Percentiles rank a stretch among this genome's conserved stretches.
phyloP scores from a whole-genome alignment of 2,797 vertebrate species.

The Takifugu ocellatus region DNA sequence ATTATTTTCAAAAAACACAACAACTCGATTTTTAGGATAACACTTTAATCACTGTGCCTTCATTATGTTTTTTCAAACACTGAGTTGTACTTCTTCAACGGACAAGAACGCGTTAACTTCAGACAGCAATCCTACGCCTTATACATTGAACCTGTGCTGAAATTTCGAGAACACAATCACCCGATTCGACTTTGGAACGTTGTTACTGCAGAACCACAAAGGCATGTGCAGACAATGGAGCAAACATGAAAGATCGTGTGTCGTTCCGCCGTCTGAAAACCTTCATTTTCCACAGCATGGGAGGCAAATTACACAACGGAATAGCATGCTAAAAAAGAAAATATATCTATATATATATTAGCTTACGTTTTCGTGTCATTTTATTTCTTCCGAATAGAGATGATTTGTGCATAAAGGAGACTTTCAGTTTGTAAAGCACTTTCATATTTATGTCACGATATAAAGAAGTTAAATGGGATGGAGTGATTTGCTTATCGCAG shows the following conservation, averaged over 20 bases:
- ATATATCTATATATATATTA: conserved; percentile 54
- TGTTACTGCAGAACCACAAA: conserved; percentile 45
- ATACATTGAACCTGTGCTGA: conserved; percentile 83
- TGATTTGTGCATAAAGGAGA: conserved; percentile 85
- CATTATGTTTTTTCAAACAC: conserved; percentile 82
- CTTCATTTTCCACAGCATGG: conserved; percentile 87
- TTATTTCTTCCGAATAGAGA: conserved; percentile 75
- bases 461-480: conserved; percentile 80
- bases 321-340: conserved; percentile 85
- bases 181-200: conserved; percentile 35
- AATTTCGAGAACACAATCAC: conserved; percentile 74
- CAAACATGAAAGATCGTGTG: conserved; percentile 40
- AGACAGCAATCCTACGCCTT: conserved; percentile 79
- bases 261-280: conserved; percentile 61
- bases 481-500: conserved; percentile 95
- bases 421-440: conserved; percentile 89
- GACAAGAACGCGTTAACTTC: conserved; percentile 71
- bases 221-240: conserved; percentile 65
- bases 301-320: conserved; percentile 88
- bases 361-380: conserved; percentile 81
- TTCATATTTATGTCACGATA: conserved; percentile 87
- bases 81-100: conserved; percentile 83
- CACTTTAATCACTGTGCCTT: conserved; percentile 95
- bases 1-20: conserved; percentile 53
- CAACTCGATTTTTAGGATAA: conserved; percentile 77